A percentile compares a stretch with the other conserved stretches of the same genome.
These are phyloP conservation scores for Zaprionus camerounensis DNA, from an alignment of 1,140 invertebrate species.

Conservation along the genomic window DNA sequence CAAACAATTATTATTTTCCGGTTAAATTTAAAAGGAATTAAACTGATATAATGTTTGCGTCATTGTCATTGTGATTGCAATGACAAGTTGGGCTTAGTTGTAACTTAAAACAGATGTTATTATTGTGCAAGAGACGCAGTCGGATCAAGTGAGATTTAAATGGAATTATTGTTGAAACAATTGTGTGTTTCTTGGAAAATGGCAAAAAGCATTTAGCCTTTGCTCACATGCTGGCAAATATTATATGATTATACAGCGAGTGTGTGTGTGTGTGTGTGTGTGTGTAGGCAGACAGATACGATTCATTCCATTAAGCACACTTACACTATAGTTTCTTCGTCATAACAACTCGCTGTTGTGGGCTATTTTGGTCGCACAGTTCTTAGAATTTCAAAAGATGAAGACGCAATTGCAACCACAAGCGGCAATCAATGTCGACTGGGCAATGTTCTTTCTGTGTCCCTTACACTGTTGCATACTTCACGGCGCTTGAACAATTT, in stretches of 20 bases:
- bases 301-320: neutral
- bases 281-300: neutral
- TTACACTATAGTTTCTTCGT: neutral
- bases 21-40: neutral
- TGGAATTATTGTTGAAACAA: conserved; percentile 1
- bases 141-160: neutral
- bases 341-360: neutral
- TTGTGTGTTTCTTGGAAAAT: neutral
- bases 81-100: neutral
- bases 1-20: neutral
- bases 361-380: neutral
- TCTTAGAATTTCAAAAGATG: neutral
- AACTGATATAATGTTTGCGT: neutral
- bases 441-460: neutral
- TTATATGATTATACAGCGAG: too few relatives aligned
- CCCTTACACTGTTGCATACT: neutral
- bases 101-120: neutral
- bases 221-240: neutral
- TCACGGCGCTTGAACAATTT: neutral
- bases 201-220: neutral
- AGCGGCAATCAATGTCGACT: neutral
- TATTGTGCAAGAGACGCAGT: neutral
- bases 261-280: too few relatives aligned
- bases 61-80: neutral
- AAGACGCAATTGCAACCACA: neutral